These are phyloP conservation scores for Arenicola marina DNA, from an alignment of 2,888 invertebrate genomes.

Conservation along the genomic window DNA sequence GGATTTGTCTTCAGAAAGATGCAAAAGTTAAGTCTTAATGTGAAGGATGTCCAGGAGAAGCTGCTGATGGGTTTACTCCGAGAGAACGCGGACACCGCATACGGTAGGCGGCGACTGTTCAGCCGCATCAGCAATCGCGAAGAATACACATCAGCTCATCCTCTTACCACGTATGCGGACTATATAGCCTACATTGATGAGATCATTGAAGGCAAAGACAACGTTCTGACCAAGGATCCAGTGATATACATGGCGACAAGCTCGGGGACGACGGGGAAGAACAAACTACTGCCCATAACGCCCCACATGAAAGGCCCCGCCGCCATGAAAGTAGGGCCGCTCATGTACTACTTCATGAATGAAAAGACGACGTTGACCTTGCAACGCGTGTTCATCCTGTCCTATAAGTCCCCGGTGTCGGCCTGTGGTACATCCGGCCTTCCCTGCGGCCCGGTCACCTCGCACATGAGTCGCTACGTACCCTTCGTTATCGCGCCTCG, in stretches of 20 bases:
- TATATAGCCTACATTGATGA: slow-evolving; percentile 18
- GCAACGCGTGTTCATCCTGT: slow-evolving; percentile 19
- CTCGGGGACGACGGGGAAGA: slow-evolving; percentile 38
- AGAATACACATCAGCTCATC: slow-evolving; percentile 22
- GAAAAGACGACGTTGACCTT: slow-evolving; percentile 7
- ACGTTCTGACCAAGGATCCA: slow-evolving; percentile 26
- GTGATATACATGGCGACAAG: slow-evolving; percentile 33
- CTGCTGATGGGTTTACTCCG: slow-evolving; percentile 18
- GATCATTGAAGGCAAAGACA: slow-evolving; percentile 7
- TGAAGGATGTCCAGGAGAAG: slow-evolving; percentile 13
- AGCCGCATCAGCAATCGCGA: slow-evolving; percentile 13
- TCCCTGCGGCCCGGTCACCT: slow-evolving; percentile 20
- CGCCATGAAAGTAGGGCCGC: slow-evolving; percentile 9
- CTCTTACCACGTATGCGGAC: slow-evolving; percentile 26
- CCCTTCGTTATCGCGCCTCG: slow-evolving; percentile 23
- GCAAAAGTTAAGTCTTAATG: neutral
- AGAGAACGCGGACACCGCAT: slow-evolving; percentile 23
- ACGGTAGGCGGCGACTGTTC: slow-evolving; percentile 21
- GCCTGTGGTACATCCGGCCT: slow-evolving; percentile 13
- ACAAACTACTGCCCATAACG: slow-evolving; percentile 32
- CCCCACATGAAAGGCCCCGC: slow-evolving; percentile 9
- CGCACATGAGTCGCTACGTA: slow-evolving; percentile 20
- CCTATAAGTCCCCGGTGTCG: slow-evolving; percentile 11
- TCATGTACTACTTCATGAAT: slow-evolving; percentile 17
- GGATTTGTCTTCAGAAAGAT: slow-evolving; percentile 5